These are phyloP conservation scores for Platichthys stellatus DNA, from an alignment of 2,113 vertebrate species.

Conservation along the genomic window DNA sequence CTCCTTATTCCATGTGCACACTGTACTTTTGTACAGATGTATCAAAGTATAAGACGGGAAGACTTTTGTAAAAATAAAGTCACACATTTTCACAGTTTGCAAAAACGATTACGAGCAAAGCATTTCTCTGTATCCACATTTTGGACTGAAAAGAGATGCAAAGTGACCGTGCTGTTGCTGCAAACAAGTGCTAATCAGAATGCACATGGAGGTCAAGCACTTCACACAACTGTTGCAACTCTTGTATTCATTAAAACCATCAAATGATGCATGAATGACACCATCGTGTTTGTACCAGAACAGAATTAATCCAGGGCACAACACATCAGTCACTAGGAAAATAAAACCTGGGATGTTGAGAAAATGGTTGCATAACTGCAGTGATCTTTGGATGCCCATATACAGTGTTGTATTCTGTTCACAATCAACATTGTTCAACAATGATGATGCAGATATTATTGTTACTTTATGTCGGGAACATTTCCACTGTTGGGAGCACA, in stretches of 20 bases:
- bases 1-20: background rate
- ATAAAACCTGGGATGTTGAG: conserved; percentile 29
- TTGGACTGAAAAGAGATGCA: conserved; percentile 5
- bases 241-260: too few species aligned
- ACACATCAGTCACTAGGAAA: background rate
- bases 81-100: background rate
- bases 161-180: conserved; percentile 1
- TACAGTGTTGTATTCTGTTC: conserved; percentile 8
- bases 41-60: too few species aligned
- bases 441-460: background rate
- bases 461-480: background rate
- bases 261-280: background rate
- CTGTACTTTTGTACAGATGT: too few species aligned
- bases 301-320: background rate
- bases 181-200: conserved; percentile 36
- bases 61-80: background rate
- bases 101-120: background rate
- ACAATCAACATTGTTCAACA: conserved; percentile 4
- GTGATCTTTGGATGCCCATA: background rate
- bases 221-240: background rate
- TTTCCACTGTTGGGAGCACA: background rate
- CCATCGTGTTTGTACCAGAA: background rate
- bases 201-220: conserved; percentile 43
- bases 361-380: conserved; percentile 50
- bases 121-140: conserved; percentile 3